Percentiles rank a stretch among this genome's conserved stretches.
These are phyloP conservation scores for Xenopus borealis DNA, from an alignment of 2,113 vertebrate species.

Conservation along the genomic window DNA sequence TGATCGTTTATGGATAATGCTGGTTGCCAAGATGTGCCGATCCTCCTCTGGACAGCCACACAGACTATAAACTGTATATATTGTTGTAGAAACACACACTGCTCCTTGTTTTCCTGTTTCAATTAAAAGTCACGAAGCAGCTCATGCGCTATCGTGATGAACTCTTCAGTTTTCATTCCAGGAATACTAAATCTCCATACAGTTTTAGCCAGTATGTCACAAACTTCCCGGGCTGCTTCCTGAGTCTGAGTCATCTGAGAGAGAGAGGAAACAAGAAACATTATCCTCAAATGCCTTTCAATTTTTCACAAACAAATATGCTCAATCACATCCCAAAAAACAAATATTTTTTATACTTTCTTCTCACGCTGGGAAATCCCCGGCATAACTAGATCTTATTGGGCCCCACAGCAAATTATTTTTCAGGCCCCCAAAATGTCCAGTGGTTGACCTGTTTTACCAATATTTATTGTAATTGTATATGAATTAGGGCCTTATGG, in stretches of 20 bases:
- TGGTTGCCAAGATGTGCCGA: background rate
- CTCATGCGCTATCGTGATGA: slow-evolving; percentile 62
- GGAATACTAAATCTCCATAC: slow-evolving; percentile 64
- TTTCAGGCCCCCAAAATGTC: too few relatives aligned
- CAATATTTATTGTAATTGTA: too few relatives aligned
- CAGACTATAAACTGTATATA: slow-evolving; percentile 5
- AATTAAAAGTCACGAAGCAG: slow-evolving; percentile 53
- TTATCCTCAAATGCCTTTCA: slow-evolving; percentile 23
- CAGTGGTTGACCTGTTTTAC: too few relatives aligned
- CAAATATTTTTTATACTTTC: background rate
- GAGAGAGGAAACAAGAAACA: slow-evolving; percentile 29
- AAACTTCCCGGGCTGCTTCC: slow-evolving; percentile 50
- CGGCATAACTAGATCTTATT: too few relatives aligned
- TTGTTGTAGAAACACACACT: slow-evolving; percentile 7
- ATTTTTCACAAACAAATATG: slow-evolving; percentile 1
- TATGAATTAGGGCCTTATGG: too few relatives aligned
- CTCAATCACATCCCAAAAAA: background rate
- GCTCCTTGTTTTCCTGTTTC: slow-evolving; percentile 12
- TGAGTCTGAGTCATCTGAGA: slow-evolving; percentile 58
- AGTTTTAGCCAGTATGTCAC: slow-evolving; percentile 65
- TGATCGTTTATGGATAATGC: too few relatives aligned
- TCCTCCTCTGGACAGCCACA: background rate
- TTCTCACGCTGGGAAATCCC: background rate
- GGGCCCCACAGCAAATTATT: too few relatives aligned
- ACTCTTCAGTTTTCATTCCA: slow-evolving; percentile 50